These are phyloP conservation scores for Steinernema feltiae DNA, from an alignment of 1,140 invertebrate genomes.

Conservation along the genomic window DNA sequence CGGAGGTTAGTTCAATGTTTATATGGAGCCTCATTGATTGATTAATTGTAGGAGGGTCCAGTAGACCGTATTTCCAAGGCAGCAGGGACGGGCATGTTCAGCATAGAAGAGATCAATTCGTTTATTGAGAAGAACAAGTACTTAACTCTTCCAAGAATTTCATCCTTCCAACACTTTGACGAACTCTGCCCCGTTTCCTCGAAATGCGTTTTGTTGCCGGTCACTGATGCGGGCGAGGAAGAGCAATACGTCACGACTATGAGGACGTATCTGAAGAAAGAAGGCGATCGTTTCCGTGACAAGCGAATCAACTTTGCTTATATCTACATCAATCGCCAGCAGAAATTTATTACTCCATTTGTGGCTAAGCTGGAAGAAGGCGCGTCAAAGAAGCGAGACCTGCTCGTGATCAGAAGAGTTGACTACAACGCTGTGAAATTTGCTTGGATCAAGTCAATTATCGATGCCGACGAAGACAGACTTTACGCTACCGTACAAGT, in stretches of 20 bases:
- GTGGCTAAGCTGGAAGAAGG: constrained; percentile 17
- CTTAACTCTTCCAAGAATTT: constrained; percentile 43
- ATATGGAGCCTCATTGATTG: not conserved
- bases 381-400: constrained; percentile 22
- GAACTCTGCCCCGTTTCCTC: constrained; percentile 46
- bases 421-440: constrained; percentile 44
- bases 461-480: constrained; percentile 33
- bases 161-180: constrained; percentile 44
- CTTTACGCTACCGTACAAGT: constrained; percentile 23
- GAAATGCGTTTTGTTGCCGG: constrained; percentile 47
- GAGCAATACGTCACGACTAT: constrained; percentile 33
- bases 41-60: constrained; percentile 31
- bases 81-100: constrained; percentile 30
- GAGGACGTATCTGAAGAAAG: constrained; percentile 28
- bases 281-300: not conserved
- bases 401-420: constrained; percentile 47
- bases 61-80: constrained; percentile 29
- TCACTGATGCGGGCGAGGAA: constrained; percentile 33
- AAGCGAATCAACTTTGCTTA: constrained; percentile 36
- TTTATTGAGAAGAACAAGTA: constrained; percentile 47
- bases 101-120: constrained; percentile 32
- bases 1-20: constrained; percentile 32
- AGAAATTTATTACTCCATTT: constrained; percentile 44
- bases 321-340: constrained; percentile 41
- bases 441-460: constrained; percentile 37